A percentile compares a stretch with the other conserved stretches of the same genome.
Evolutionary conservation across 1,140 invertebrate species (phyloP).

Genomic region (Lerema accius): DNA sequence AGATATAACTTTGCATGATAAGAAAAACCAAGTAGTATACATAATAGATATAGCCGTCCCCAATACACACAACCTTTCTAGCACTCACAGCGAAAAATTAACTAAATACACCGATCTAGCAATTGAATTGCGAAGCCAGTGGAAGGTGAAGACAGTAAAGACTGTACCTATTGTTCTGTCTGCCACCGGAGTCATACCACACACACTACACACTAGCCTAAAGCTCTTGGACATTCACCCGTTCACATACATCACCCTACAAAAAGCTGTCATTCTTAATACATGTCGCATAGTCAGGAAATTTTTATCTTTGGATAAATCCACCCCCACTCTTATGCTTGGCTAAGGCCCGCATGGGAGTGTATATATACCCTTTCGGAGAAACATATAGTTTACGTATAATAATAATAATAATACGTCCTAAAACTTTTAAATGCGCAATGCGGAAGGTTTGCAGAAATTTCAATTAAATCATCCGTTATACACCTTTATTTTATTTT

Average conservation of each 20-base stretch:
- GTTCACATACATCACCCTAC: conserved; percentile 15
- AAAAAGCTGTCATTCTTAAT: neutral
- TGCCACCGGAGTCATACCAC: conserved; percentile 2
- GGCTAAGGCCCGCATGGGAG: neutral
- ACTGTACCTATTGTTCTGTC: conserved; percentile 7
- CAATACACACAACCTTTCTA: conserved; percentile 23
- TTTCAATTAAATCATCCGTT: no score
- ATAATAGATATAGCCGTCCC: conserved; percentile 36
- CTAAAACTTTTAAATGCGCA: no score
- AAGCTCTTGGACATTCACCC: no score
- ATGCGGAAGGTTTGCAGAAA: no score
- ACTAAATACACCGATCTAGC: conserved; percentile 31
- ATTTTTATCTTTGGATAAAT: neutral
- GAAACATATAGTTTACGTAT: no score
- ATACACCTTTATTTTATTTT: no score
- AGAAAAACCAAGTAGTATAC: conserved; percentile 17
- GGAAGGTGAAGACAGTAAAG: conserved; percentile 13
- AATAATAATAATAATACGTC: no score
- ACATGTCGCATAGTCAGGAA: neutral
- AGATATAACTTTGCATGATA: conserved; percentile 25
- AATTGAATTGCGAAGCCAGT: conserved; percentile 30
- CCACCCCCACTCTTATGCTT: neutral
- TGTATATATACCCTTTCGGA: neutral
- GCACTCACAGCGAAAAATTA: conserved; percentile 25
- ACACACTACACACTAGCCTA: neutral